Base-by-base conservation (phyloP, 2,888 invertebrate genomes). In the Erpobdella octoculata region DNA sequence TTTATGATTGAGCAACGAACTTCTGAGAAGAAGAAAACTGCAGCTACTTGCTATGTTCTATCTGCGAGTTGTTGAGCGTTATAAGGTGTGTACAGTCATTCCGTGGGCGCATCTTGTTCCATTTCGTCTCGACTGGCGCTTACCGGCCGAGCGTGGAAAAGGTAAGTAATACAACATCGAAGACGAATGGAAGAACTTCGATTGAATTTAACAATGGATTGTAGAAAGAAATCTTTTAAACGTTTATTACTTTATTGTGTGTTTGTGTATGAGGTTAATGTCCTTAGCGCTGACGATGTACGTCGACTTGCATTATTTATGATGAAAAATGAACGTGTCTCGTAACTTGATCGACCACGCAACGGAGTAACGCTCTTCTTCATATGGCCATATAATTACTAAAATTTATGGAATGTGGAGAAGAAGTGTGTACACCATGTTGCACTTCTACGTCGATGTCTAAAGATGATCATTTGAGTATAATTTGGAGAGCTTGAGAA, bases 321-420 rank as follows among this genome's bases (percentile, higher is more conserved):
- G 21, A 6, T 9, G 8, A 9, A 53, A 53, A 53, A 53, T 6
- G 18, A 1, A 41, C 41, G 9, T 41, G 9, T 53, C 28, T n/a
- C 53, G n/a, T n/a, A 53, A 53, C 28, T 53, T 15, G 21, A 28
- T 21, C 9, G 15, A 28, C 53, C 21, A 53, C 21, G 53, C 53
- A 53, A 28, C 28, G 53, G 53, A 53, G 53, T 53, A 53, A 53
- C 53, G 53, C 53, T 53, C 53, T 53, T 53, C 53, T 53, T 53
- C 53, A 53, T 53, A 28, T 53, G 53, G 53, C 53, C 53, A 53
- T 53, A 53, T 53, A 25, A 21, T 25, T 25, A 25, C 28, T 53
- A 25, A 28, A 53, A 53, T 53, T 53, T 53, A 53, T 53, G 53
- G 53, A 53, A 53, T 53, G 53, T 53, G 53, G 53, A 53, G 53